Base-by-base conservation (phyloP, 1,140 invertebrate genomes). In the Aradophagus sp. region DNA sequence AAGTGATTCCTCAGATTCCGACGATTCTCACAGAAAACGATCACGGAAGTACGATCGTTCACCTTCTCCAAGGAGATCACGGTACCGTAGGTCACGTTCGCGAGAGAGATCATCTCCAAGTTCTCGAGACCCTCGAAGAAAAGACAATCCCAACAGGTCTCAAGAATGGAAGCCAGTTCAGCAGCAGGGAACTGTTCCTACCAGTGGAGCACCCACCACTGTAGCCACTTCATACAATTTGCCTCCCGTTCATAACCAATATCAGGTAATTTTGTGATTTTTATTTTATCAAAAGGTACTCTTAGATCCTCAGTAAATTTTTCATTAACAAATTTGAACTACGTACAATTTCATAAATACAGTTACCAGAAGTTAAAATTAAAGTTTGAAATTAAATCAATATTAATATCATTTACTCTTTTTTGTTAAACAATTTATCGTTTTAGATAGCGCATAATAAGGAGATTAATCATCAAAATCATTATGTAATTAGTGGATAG, bases 31-130 rank as follows among this genome's bases (percentile, higher is more conserved):
- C 23, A 77, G 80, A 17, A 80, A 82, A 61, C 52, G 84, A 31
- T 78, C 78, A 4, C 67, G 83, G 10, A 85, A 86, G 14, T 85
- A 86, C 15, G 84, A 85, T 15, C 65, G 82, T 34, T 85, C 84
- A 2, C 82, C 83, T 5, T 86, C 84, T 0, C 84, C 84, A 0
- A 78, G 84, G 38, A 71, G 84, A 52, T 75, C 69, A 0, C 67
- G 83, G 38, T 86, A 85, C 17, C 74, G 82, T 8, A 74, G 83
- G 36, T 86, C 84, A 0, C 58, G 82, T 2, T 84, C 83, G 0
- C 65, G 81, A 13, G 83, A 83, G n/a, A 68, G 83, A 56, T 71
- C 78, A 39, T 82, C 84, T 0, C 79, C 79, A 35, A 73, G 69
- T 41, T 83, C 82, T 0, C 67, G 82, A 12, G 83, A 84, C 10